These are phyloP conservation scores for Pandemis corylana DNA, from an alignment of 2,888 invertebrate species.

Conservation along the genomic window DNA sequence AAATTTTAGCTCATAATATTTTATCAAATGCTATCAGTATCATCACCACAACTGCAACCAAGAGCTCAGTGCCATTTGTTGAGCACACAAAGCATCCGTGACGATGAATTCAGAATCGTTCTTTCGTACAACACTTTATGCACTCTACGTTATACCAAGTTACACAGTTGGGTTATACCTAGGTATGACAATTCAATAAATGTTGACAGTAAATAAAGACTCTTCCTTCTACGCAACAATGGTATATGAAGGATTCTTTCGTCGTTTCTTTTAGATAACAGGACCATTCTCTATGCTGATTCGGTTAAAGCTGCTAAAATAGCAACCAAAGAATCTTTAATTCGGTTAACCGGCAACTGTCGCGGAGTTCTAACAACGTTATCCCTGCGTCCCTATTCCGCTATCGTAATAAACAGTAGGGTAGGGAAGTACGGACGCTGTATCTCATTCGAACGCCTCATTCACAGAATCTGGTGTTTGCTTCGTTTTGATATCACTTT, in stretches of 20 bases:
- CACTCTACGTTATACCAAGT: not conserved
- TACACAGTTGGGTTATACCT: not conserved
- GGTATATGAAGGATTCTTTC: not conserved
- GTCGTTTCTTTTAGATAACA: not conserved
- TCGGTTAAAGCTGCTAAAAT: slow-evolving; percentile 25
- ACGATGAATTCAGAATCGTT: slow-evolving; percentile 30
- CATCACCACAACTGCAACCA: not conserved
- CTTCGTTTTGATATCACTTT: not conserved
- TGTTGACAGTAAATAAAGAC: not conserved
- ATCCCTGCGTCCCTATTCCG: slow-evolving; percentile 20
- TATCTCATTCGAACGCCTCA: not conserved
- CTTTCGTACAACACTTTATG: slow-evolving; percentile 2
- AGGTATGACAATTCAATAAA: not conserved
- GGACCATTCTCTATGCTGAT: slow-evolving; percentile 10
- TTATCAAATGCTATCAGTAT: not conserved
- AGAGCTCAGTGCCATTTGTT: slow-evolving; percentile 16
- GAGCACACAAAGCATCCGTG: slow-evolving; percentile 25
- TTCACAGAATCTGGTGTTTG: not conserved
- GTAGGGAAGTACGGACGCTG: not conserved
- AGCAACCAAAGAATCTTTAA: slow-evolving; percentile 38
- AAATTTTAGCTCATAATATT: not conserved
- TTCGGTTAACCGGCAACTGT: slow-evolving; percentile 33
- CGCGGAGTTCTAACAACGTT: slow-evolving; percentile 35
- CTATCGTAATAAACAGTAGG: not conserved
- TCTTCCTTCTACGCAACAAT: not conserved